A percentile compares a stretch with the other conserved stretches of the same genome.
phyloP scores from a whole-genome alignment of 2,113 vertebrate genomes.

The Origma solitaria region DNA sequence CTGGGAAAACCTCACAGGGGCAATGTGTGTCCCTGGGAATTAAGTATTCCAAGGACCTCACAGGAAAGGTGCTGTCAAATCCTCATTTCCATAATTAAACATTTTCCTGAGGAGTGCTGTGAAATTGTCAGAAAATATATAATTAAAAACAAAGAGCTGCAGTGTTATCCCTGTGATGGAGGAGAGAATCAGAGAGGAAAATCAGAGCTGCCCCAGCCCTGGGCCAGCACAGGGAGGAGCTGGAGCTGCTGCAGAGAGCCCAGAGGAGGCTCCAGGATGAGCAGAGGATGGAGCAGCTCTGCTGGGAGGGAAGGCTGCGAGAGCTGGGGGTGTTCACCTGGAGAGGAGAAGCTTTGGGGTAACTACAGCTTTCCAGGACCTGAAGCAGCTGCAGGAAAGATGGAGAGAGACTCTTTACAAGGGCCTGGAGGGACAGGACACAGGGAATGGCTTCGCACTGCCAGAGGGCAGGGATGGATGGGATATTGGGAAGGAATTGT shows the following conservation, averaged over 20 bases:
- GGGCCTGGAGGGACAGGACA: fast-evolving
- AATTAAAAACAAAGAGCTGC: not conserved
- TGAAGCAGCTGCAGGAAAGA: not conserved
- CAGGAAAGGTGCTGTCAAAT: not conserved
- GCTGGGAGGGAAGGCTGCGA: not conserved
- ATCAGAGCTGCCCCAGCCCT: not conserved
- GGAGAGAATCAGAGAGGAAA: not conserved
- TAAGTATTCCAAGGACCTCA: not conserved
- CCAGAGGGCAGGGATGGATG: fast-evolving
- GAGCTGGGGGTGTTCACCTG: not conserved
- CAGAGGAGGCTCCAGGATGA: not conserved
- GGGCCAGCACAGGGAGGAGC: not conserved
- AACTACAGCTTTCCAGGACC: not conserved
- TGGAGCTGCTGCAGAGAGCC: not conserved
- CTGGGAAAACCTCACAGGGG: not conserved
- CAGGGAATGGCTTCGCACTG: not conserved
- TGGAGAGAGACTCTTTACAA: fast-evolving
- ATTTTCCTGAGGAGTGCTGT: not conserved
- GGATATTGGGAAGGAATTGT: not conserved
- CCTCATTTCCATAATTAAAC: not conserved
- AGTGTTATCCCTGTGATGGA: not conserved
- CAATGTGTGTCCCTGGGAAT: not conserved
- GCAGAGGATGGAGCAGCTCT: not conserved
- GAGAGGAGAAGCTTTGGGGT: not conserved
- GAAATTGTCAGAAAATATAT: not conserved